These are phyloP conservation scores for Uloborus plumipes DNA, from an alignment of 2,888 invertebrate genomes.

Conservation along the genomic window DNA sequence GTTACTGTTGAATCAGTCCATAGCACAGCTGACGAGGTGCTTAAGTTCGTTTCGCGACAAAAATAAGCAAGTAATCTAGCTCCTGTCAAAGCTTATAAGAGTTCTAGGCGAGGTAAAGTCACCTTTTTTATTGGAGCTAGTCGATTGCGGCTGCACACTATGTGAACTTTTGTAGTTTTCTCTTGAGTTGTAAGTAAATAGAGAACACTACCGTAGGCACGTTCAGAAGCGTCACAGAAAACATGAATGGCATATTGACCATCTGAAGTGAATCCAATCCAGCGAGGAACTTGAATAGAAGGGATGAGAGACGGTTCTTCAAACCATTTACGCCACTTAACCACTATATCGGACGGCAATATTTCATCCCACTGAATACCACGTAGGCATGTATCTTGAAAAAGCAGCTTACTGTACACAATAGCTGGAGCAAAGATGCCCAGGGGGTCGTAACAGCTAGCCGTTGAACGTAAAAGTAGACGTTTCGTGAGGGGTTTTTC, in stretches of 20 bases:
- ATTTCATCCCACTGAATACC: constrained; percentile 66
- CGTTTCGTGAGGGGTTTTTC: too few relatives aligned
- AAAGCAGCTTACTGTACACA: too few relatives aligned
- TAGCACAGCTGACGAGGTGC: constrained; percentile 7
- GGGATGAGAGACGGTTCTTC: not conserved
- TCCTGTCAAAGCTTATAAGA: constrained; percentile 59
- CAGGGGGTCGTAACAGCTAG: too few relatives aligned
- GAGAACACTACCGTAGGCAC: constrained; percentile 65
- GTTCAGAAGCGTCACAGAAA: constrained; percentile 67
- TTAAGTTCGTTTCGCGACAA: constrained; percentile 3
- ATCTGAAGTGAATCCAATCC: not conserved
- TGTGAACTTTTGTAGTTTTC: too few relatives aligned
- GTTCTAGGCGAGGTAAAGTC: constrained; percentile 66
- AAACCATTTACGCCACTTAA: constrained; percentile 15
- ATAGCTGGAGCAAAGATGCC: constrained; percentile 23
- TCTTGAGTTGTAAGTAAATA: constrained; percentile 56
- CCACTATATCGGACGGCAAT: constrained; percentile 42
- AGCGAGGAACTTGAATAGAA: constrained; percentile 38
- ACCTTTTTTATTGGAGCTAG: too few relatives aligned
- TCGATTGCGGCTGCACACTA: constrained; percentile 29
- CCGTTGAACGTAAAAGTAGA: too few relatives aligned
- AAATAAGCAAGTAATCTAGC: constrained; percentile 10
- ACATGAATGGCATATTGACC: constrained; percentile 32
- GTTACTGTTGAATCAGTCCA: constrained; percentile 66
- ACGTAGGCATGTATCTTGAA: constrained; percentile 66